A percentile compares a stretch with the other conserved stretches of the same genome.
Conservation (phyloP, 2,888 invertebrate genomes). For the Chloromyia formosa region DNA sequence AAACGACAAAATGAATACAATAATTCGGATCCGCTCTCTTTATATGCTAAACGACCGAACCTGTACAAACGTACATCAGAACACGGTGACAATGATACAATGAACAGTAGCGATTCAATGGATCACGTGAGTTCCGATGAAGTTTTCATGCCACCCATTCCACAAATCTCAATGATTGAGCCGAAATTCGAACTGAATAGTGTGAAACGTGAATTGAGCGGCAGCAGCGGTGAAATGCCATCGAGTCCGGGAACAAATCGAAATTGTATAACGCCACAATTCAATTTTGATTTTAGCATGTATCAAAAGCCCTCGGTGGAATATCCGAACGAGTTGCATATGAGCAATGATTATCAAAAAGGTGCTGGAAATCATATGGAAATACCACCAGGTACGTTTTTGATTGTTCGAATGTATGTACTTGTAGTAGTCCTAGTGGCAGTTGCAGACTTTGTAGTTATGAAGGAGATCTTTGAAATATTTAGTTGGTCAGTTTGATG, state of each 20-base stretch:
- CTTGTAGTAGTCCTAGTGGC: too few relatives aligned
- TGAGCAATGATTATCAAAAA: slow-evolving; percentile 62
- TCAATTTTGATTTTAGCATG: slow-evolving; percentile 52
- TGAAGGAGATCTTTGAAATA: not conserved
- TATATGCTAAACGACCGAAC: slow-evolving; percentile 60
- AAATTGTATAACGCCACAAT: slow-evolving; percentile 48
- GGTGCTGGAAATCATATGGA: slow-evolving; percentile 64
- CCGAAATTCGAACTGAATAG: slow-evolving; percentile 60
- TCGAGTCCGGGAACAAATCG: slow-evolving; percentile 49
- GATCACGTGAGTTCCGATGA: slow-evolving; percentile 62
- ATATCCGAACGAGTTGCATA: slow-evolving; percentile 62
- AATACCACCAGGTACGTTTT: slow-evolving; percentile 63
- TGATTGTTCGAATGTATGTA: not conserved
- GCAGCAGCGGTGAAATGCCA: slow-evolving; percentile 43
- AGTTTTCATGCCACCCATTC: slow-evolving; percentile 61
- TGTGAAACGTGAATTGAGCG: slow-evolving; percentile 59
- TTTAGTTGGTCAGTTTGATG: too few relatives aligned
- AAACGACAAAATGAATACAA: slow-evolving; percentile 59
- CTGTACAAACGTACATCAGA: slow-evolving; percentile 56
- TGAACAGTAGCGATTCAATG: slow-evolving; percentile 56
- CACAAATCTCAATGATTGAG: slow-evolving; percentile 63
- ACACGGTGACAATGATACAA: slow-evolving; percentile 54
- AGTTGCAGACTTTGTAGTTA: not conserved
- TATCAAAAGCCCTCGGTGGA: slow-evolving; percentile 54
- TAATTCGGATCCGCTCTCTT: slow-evolving; percentile 59